A percentile compares a stretch with the other conserved stretches of the same genome.
Evolutionary conservation across 1,140 invertebrate species (phyloP).

Genomic region (Zaprionus ghesquierei): DNA sequence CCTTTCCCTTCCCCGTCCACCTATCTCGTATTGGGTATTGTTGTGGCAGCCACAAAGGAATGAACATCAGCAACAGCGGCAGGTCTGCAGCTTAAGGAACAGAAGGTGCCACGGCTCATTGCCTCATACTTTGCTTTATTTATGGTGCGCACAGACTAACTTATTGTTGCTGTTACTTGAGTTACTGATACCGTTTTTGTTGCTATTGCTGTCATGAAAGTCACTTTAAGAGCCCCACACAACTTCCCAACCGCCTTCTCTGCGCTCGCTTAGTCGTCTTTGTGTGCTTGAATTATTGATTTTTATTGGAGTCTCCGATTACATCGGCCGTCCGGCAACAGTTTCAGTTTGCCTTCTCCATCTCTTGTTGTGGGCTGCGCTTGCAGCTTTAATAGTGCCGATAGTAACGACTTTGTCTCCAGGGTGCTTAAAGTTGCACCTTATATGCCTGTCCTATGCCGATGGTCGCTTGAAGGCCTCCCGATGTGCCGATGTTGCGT

Average conservation of each 20-base stretch:
- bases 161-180: conserved; percentile 47
- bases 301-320: conserved; percentile 73
- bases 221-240: conserved; percentile 52
- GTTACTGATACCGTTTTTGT: conserved; percentile 1
- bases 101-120: conserved; percentile 52
- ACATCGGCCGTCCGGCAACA: conserved; percentile 44
- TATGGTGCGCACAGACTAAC: conserved; percentile 46
- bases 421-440: neutral
- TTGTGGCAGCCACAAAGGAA: conserved; percentile 48
- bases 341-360: conserved; percentile 37
- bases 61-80: conserved; percentile 26
- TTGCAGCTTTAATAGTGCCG: conserved; percentile 45
- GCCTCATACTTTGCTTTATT: conserved; percentile 71
- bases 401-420: conserved; percentile 5
- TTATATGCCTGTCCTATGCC: neutral
- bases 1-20: neutral
- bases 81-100: conserved; percentile 59
- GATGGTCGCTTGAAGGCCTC: neutral
- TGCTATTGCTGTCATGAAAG: conserved; percentile 36
- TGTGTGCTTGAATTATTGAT: conserved; percentile 74
- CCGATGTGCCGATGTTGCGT: conserved; percentile 19
- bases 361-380: conserved; percentile 25
- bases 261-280: conserved; percentile 16
- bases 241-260: neutral
- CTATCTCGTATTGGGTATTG: conserved; percentile 12